These are phyloP conservation scores for Enteromius trimaculatus DNA, from an alignment of 2,797 vertebrate genomes.

Conservation along the genomic window DNA sequence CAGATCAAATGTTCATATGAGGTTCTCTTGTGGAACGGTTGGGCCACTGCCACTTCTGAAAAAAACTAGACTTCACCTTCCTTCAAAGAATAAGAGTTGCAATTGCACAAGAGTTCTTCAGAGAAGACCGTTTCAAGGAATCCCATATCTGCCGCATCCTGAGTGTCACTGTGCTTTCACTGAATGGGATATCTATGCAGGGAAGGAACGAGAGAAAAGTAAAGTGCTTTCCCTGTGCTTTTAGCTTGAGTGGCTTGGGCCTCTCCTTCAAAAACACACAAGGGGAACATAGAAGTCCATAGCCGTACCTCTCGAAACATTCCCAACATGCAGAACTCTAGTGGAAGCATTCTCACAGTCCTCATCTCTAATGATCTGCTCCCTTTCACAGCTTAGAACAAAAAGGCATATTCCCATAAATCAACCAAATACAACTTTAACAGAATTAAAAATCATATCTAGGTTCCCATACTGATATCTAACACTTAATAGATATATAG, in stretches of 20 bases:
- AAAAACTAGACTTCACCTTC: not conserved
- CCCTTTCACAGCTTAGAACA: not conserved
- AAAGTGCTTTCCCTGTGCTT: conserved; percentile 58
- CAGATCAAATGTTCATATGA: not conserved
- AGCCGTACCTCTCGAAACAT: conserved; percentile 34
- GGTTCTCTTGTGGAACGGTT: not conserved
- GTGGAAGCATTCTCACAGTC: conserved; percentile 15
- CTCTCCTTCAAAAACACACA: conserved; percentile 48
- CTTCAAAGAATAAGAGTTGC: conserved; percentile 33
- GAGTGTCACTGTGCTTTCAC: conserved; percentile 45
- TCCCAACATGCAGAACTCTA: not conserved
- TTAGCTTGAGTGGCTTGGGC: conserved; percentile 56
- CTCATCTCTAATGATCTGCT: not conserved
- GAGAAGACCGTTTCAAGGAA: conserved; percentile 48
- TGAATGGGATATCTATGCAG: conserved; percentile 53
- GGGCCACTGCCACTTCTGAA: not conserved
- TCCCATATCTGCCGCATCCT: conserved; percentile 41
- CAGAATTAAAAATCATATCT: not conserved
- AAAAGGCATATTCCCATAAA: not conserved
- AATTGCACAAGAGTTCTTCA: conserved; percentile 60
- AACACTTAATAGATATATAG: not conserved
- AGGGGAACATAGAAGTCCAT: conserved; percentile 29
- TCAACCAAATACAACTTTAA: not conserved
- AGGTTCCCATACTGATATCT: not conserved
- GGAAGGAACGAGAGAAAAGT: conserved; percentile 48